Percentiles rank a stretch among this genome's conserved stretches.
These are phyloP conservation scores for Paramisgurnus dabryanus DNA, from an alignment of 2,113 vertebrate species.

Conservation along the genomic window DNA sequence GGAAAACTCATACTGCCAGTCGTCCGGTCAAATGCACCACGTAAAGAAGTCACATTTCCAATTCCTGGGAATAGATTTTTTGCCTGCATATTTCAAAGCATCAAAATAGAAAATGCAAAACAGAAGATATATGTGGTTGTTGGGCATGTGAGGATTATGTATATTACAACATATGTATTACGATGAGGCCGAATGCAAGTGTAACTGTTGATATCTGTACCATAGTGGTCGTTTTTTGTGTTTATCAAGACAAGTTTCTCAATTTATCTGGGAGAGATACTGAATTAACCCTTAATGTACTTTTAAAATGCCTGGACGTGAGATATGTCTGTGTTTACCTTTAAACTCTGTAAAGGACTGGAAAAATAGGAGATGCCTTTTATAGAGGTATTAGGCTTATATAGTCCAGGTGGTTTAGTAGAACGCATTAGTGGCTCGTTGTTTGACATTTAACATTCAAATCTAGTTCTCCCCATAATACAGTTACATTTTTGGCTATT, in stretches of 20 bases:
- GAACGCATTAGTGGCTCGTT: slow-evolving; percentile 40
- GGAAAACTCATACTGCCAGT: slow-evolving; percentile 34
- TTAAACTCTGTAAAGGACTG: slow-evolving; percentile 21
- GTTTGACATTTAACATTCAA: slow-evolving; percentile 15
- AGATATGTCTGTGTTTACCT: slow-evolving; percentile 32
- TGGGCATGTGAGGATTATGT: slow-evolving; percentile 69
- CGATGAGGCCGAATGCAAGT: slow-evolving; percentile 69
- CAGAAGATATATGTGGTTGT: slow-evolving; percentile 52
- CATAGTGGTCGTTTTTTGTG: slow-evolving; percentile 66
- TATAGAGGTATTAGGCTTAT: slow-evolving; percentile 1
- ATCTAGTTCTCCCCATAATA: slow-evolving; percentile 26
- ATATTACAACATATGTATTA: slow-evolving; percentile 65
- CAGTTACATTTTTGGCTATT: slow-evolving; percentile 36
- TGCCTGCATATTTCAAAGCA: slow-evolving; percentile 36
- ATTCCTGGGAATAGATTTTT: not conserved
- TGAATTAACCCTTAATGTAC: slow-evolving; percentile 13
- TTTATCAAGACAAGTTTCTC: slow-evolving; percentile 62
- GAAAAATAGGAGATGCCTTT: slow-evolving; percentile 21
- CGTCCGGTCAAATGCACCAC: slow-evolving; percentile 26
- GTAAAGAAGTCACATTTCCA: slow-evolving; percentile 13
- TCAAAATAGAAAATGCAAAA: slow-evolving; percentile 30
- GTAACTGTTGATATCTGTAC: slow-evolving; percentile 71
- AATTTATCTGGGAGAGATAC: slow-evolving; percentile 56
- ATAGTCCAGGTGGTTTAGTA: slow-evolving; percentile 24
- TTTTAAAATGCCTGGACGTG: slow-evolving; percentile 37